Conservation (phyloP, 2,888 invertebrate genomes). For the Caenorhabditis sp. region DNA sequence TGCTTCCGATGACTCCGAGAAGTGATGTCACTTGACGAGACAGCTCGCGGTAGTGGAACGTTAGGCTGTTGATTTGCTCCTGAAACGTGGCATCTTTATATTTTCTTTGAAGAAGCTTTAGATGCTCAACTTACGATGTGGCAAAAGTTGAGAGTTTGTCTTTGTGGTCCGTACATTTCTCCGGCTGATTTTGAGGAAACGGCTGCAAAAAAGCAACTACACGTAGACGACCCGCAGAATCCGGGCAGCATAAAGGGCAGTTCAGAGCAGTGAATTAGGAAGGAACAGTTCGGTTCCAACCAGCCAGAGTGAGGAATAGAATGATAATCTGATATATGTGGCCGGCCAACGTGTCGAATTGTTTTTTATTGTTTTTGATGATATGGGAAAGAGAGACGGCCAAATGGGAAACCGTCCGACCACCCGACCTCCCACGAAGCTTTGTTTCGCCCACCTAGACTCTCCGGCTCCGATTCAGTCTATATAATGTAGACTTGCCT, state of each 20-base stretch:
- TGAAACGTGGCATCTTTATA: not conserved
- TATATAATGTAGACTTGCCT: too few species aligned
- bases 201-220: not conserved
- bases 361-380: not conserved
- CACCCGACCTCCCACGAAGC: not conserved
- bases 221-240: too few species aligned
- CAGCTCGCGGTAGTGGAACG: slow-evolving; percentile 40
- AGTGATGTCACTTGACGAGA: slow-evolving; percentile 23
- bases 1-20: slow-evolving; percentile 17
- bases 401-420: not conserved
- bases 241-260: too few species aligned
- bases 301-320: not conserved
- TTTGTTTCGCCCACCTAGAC: not conserved
- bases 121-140: slow-evolving; percentile 34
- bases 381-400: not conserved
- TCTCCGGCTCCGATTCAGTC: too few species aligned
- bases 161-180: slow-evolving; percentile 27
- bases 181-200: not conserved
- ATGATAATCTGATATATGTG: not conserved
- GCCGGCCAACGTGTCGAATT: not conserved
- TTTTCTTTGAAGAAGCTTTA: too few species aligned
- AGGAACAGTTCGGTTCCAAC: too few species aligned
- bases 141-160: slow-evolving; percentile 22
- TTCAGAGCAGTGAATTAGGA: too few species aligned
- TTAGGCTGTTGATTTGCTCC: slow-evolving; percentile 45